A percentile compares a stretch with the other conserved stretches of the same genome.
These are phyloP conservation scores for Rhabdomys pumilio DNA, from an alignment of 2,797 vertebrate species.

Conservation along the genomic window DNA sequence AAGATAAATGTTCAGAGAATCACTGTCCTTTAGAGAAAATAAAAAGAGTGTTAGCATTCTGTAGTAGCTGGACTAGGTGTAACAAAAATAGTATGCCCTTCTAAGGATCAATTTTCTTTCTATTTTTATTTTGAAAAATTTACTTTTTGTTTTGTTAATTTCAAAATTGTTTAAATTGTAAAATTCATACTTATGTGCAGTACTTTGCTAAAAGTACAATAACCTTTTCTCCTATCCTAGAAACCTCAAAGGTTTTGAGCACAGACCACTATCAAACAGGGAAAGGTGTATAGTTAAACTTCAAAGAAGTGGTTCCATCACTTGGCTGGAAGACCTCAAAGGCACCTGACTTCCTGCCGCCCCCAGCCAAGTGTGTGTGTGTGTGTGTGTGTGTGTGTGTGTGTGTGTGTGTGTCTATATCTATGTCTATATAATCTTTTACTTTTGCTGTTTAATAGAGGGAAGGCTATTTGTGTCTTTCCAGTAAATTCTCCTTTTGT, in stretches of 20 bases:
- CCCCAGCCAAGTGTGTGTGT: not conserved
- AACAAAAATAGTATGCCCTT: not conserved
- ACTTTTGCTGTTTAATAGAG: not conserved
- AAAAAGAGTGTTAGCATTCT: too few species aligned
- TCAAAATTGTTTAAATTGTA: not conserved
- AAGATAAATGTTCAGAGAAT: too few species aligned
- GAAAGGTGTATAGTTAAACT: not conserved
- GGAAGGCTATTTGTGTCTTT: not conserved
- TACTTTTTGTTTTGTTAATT: not conserved
- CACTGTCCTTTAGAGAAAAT: too few species aligned
- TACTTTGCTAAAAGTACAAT: not conserved
- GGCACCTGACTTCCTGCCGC: not conserved
- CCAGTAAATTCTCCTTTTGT: conserved; percentile 19
- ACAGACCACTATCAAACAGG: not conserved
- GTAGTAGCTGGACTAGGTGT: too few species aligned
- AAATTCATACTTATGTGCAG: not conserved
- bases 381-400: too few species aligned
- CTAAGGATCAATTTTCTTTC: not conserved
- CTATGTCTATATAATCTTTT: not conserved
- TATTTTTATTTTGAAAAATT: not conserved
- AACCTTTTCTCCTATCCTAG: not conserved
- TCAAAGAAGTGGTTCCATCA: not conserved
- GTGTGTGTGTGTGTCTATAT: too few species aligned
- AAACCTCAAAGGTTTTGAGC: not conserved
- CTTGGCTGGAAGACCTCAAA: not conserved